Base-by-base conservation (phyloP, 1,140 invertebrate genomes). In the Littorina saxatilis region DNA sequence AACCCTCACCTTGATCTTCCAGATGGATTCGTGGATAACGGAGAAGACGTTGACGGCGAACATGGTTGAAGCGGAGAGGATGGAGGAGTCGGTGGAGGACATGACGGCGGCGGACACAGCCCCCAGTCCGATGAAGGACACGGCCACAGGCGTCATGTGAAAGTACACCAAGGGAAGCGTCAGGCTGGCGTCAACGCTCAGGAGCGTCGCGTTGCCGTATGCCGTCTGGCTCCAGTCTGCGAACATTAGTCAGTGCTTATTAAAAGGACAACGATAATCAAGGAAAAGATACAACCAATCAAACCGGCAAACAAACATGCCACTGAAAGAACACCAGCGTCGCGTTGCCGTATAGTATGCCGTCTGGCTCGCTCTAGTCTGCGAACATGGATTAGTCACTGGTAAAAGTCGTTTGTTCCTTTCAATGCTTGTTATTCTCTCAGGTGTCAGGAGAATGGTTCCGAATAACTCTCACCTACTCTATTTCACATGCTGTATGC, bases 21-120 rank as follows among this genome's bases (percentile, higher is more conserved):
- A 58, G 52, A 68, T 7, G 20, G 47, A 20, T 17, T 43, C n/a
- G 32, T 79, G 82, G 68, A 84, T 63, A 58, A 82, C 80, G 79
- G 52, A 66, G 74, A 80, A 99, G 82, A 99, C 96, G 92, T 99
- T 99, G 90, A 97, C 95, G 73, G 98, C 97, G 91, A 99, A 99
- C 98, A 99, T 99, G 29, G 97, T 98, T 82, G 96, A 96, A 9
- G 98, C 98, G 23, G 97, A 98, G 20, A 99, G 94, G 35, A 99
- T 96, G 82, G 97, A 98, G 55, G 98, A 99, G 92, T 99, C 98
- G 0, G 98, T 98, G 2, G 98, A 99, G 35, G 98, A 99, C 98
- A 99, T 99, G 47, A 99, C 98, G n/a, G 98, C 98, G 1, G 98
- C 98, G 0, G 98, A 98, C 2, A 99, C 97, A 29, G 98, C 98